phyloP scores from a whole-genome alignment of 2,888 invertebrate species.

The Linnaemya vulpina region DNA sequence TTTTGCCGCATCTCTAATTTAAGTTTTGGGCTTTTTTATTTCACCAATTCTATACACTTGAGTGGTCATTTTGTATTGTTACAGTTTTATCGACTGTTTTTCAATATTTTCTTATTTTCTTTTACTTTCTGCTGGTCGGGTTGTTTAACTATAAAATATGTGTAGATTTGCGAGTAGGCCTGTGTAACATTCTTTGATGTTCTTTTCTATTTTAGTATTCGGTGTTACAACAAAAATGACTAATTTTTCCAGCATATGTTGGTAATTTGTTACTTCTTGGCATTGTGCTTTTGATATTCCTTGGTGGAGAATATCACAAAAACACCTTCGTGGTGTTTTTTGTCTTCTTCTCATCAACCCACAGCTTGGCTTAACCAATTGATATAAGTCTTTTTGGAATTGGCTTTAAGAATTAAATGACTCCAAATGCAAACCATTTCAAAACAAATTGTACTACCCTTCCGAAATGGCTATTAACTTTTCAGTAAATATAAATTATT shows the following conservation, averaged over 20 bases:
- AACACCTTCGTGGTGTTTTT: no score
- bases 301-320: not conserved
- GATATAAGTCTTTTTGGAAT: not conserved
- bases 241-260: constrained; percentile 58
- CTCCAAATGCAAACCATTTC: constrained; percentile 7
- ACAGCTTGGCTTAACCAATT: not conserved
- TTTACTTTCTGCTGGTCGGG: constrained; percentile 12
- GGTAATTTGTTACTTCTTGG: constrained; percentile 53
- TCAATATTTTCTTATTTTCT: not conserved
- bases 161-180: not conserved
- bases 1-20: constrained; percentile 40
- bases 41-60: constrained; percentile 48
- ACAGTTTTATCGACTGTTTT: constrained; percentile 25
- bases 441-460: constrained; percentile 1
- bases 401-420: constrained; percentile 6
- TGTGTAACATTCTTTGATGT: not conserved
- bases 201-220: not conserved
- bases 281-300: not conserved
- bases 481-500: not conserved
- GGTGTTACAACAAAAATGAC: constrained; percentile 31
- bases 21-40: constrained; percentile 37
- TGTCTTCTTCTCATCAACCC: constrained; percentile 4
- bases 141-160: not conserved
- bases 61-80: constrained; percentile 49
- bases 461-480: not conserved